Evolutionary conservation across 2,113 vertebrate species (phyloP).

Genomic region (Cottus gobio): DNA sequence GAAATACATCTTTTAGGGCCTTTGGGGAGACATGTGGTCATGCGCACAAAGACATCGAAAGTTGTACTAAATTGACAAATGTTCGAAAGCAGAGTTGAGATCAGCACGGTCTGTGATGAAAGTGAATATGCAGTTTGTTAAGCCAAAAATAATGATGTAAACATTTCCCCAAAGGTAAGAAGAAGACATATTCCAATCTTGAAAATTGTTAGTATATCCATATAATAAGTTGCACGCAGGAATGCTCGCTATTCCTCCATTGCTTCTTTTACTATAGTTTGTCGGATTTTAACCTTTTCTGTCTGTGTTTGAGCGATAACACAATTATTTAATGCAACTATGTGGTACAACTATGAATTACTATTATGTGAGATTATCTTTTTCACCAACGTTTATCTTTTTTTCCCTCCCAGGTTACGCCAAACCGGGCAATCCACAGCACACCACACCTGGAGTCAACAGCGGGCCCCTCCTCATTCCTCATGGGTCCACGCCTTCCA

Average conservation of each 20-base stretch:
- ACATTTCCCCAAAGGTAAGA: conserved; percentile 58
- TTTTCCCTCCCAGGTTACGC: conserved; percentile 87
- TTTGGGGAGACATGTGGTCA: conserved; percentile 48
- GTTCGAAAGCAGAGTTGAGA: not conserved
- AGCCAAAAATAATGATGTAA: not conserved
- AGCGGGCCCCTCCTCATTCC: conserved; percentile 86
- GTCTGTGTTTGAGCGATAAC: conserved; percentile 3
- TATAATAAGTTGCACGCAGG: conserved; percentile 40
- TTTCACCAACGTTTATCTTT: conserved; percentile 32
- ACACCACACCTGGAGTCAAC: conserved; percentile 74
- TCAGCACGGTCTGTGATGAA: not conserved
- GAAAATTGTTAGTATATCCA: conserved; percentile 25
- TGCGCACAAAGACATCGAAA: not conserved
- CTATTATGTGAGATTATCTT: not conserved
- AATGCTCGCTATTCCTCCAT: conserved; percentile 35
- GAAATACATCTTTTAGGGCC: conserved; percentile 50
- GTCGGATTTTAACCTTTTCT: conserved; percentile 16
- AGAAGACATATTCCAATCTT: conserved; percentile 48
- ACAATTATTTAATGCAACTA: not conserved
- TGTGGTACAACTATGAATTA: not conserved
- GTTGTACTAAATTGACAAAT: conserved; percentile 10
- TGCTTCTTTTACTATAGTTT: conserved; percentile 26
- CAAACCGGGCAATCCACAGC: conserved; percentile 89
- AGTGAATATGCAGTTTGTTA: not conserved
- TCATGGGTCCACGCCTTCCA: conserved; percentile 88